A percentile compares a stretch with the other conserved stretches of the same genome.
phyloP scores from a whole-genome alignment of 2,113 vertebrate genomes.

The Lonchura striata region DNA sequence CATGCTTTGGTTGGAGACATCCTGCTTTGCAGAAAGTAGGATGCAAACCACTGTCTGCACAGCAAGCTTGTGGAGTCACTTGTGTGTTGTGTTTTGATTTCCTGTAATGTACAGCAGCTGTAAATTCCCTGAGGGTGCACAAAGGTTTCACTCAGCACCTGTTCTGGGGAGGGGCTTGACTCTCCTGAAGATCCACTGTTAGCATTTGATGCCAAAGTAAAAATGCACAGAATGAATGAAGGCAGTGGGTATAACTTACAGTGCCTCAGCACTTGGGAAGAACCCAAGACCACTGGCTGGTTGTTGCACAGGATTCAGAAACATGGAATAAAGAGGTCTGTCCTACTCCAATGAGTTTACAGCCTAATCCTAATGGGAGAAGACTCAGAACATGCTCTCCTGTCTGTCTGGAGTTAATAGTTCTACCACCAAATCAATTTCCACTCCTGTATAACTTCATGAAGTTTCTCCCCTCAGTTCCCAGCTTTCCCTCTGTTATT shows the following conservation, averaged over 20 bases:
- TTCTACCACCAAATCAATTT: neutral
- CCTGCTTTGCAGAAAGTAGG: neutral
- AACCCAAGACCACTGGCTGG: neutral
- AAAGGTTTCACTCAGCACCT: neutral
- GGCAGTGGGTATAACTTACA: neutral
- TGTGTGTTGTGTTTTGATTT: neutral
- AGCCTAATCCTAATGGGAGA: fast-evolving
- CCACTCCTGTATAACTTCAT: neutral
- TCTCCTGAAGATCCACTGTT: neutral
- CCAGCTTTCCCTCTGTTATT: neutral
- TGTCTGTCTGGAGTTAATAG: neutral
- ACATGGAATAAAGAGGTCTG: neutral
- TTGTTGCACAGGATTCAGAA: neutral
- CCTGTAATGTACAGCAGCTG: neutral
- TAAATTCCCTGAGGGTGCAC: neutral
- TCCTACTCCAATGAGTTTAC: slow-evolving; percentile 21
- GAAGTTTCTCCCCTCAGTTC: fast-evolving
- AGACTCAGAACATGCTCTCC: neutral
- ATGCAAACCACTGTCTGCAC: neutral
- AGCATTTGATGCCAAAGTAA: neutral
- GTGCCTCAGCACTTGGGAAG: neutral
- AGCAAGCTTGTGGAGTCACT: neutral
- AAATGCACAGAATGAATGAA: neutral
- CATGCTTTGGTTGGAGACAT: neutral
- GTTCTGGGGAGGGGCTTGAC: neutral